Conservation (phyloP, 2,113 vertebrate genomes). For the Eupsittula cactorum region DNA sequence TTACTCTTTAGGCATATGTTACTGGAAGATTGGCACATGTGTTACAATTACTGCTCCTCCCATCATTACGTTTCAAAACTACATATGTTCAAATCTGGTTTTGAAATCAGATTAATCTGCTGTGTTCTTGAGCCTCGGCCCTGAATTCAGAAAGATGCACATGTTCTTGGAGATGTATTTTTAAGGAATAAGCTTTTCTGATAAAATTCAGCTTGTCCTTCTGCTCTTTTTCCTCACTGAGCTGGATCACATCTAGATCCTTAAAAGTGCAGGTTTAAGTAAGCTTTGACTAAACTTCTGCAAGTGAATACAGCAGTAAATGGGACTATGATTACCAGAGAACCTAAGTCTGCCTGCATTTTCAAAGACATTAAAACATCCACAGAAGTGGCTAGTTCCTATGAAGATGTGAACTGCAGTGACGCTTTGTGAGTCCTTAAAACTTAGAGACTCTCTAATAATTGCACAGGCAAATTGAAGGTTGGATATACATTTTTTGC, state of each 20-base stretch:
- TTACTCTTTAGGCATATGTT: background rate
- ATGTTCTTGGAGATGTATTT: background rate
- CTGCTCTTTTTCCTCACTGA: background rate
- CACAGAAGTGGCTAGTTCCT: background rate
- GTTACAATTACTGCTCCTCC: background rate
- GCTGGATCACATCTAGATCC: background rate
- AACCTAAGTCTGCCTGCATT: background rate
- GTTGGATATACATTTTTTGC: background rate
- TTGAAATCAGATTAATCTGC: background rate
- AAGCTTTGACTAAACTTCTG: background rate
- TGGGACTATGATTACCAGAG: background rate
- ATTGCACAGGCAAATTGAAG: background rate
- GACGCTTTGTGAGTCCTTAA: background rate
- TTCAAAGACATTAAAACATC: background rate
- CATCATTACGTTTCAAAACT: background rate
- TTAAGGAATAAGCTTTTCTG: background rate
- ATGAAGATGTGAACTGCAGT: background rate
- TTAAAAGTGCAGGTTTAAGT: background rate
- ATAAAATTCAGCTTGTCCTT: background rate
- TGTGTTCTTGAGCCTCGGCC: background rate
- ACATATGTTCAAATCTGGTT: background rate
- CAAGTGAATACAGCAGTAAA: background rate
- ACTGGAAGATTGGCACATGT: background rate
- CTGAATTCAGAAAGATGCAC: background rate
- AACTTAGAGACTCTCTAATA: background rate